A percentile compares a stretch with the other conserved stretches of the same genome.
Conservation (phyloP, 2,113 vertebrate genomes). For the Siniperca chuatsi region DNA sequence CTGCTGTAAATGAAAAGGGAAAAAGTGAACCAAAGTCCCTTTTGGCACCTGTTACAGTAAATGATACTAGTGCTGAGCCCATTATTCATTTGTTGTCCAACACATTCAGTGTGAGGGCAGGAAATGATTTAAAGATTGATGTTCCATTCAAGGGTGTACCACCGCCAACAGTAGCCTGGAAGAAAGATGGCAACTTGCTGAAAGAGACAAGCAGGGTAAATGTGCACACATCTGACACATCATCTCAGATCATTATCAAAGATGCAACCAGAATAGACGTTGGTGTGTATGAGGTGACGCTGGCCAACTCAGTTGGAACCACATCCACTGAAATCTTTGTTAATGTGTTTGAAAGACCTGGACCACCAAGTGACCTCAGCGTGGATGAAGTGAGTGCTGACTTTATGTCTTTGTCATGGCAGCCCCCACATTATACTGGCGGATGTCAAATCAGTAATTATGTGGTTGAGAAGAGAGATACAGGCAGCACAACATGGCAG, state of each 20-base stretch:
- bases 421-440: constrained; percentile 93
- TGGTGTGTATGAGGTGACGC: constrained; percentile 91
- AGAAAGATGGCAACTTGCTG: constrained; percentile 91
- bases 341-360: constrained; percentile 95
- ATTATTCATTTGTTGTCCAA: constrained; percentile 91
- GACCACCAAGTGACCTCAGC: constrained; percentile 89
- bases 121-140: constrained; percentile 95
- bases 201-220: constrained; percentile 96
- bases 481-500: constrained; percentile 92
- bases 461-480: constrained; percentile 95
- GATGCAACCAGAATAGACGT: constrained; percentile 92
- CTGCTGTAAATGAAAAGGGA: constrained; percentile 95
- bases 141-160: constrained; percentile 93
- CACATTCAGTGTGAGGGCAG: constrained; percentile 92
- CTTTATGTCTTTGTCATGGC: constrained; percentile 92
- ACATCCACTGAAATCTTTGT: constrained; percentile 88
- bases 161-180: constrained; percentile 89
- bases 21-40: constrained; percentile 94
- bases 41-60: constrained; percentile 90
- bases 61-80: constrained; percentile 91
- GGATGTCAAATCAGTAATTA: constrained; percentile 98
- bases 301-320: constrained; percentile 89
- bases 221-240: constrained; percentile 89
- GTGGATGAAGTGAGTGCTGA: constrained; percentile 95
- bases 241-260: constrained; percentile 90